These are phyloP conservation scores for Osmoderma eremita DNA, from an alignment of 2,888 invertebrate genomes.

Conservation along the genomic window DNA sequence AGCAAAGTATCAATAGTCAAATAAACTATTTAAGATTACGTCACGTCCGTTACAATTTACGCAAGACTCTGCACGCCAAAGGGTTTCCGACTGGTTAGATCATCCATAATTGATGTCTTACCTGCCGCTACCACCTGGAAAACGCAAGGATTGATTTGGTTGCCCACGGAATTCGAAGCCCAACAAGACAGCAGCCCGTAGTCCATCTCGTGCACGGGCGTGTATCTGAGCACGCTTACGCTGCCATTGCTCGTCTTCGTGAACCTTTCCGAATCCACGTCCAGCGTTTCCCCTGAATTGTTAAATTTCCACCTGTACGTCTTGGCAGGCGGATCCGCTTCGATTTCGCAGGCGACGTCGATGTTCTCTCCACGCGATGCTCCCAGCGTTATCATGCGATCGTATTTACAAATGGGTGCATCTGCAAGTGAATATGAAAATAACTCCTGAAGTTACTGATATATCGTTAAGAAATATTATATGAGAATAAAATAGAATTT, in stretches of 20 bases:
- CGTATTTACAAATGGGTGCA: conserved; percentile 82
- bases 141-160: conserved; percentile 84
- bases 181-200: conserved; percentile 90
- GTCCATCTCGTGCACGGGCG: conserved; percentile 75
- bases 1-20: not conserved
- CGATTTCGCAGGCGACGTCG: conserved; percentile 88
- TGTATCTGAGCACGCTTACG: conserved; percentile 73
- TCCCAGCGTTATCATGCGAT: conserved; percentile 84
- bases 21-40: not conserved
- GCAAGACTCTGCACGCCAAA: too few species aligned
- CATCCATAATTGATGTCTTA: conserved; percentile 61
- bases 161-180: conserved; percentile 85
- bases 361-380: conserved; percentile 89
- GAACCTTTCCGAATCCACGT: conserved; percentile 82
- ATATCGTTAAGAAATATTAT: too few species aligned
- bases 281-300: conserved; percentile 89
- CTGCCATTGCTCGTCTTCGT: conserved; percentile 78
- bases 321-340: conserved; percentile 90
- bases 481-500: too few species aligned
- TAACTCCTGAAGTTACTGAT: too few species aligned
- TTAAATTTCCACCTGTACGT: conserved; percentile 95
- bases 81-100: too few species aligned
- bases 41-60: not conserved
- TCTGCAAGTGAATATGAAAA: conserved; percentile 66
- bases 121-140: conserved; percentile 91